Conservation (phyloP, 1,140 invertebrate genomes). For the Papilio polytes region DNA sequence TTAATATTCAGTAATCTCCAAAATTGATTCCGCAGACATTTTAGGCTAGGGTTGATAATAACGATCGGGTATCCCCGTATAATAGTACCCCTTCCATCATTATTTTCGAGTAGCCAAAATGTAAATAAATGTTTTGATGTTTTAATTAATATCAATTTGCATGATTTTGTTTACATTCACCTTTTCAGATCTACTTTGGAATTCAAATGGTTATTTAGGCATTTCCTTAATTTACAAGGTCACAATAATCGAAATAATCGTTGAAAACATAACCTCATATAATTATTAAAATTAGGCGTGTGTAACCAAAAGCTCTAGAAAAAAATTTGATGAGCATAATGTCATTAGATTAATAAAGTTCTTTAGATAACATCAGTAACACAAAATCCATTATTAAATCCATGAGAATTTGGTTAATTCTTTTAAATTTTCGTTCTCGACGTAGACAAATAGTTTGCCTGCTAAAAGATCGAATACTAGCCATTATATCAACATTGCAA, state of each 20-base stretch:
- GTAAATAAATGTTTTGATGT: neutral
- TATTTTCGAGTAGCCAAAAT: neutral
- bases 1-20: constrained; percentile 1
- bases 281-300: too few relatives aligned
- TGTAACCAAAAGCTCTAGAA: too few relatives aligned
- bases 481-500: constrained; percentile 10
- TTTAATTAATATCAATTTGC: constrained; percentile 9
- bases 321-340: too few relatives aligned
- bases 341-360: too few relatives aligned
- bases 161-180: neutral
- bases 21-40: neutral
- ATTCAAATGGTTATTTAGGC: too few relatives aligned
- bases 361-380: too few relatives aligned
- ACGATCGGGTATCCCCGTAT: too few relatives aligned
- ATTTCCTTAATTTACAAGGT: neutral
- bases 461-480: neutral
- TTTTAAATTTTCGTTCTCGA: too few relatives aligned
- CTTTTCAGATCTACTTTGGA: neutral
- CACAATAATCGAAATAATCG: neutral
- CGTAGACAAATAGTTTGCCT: neutral
- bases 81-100: neutral
- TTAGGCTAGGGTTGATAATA: constrained; percentile 2
- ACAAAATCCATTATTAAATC: too few relatives aligned
- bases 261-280: too few relatives aligned
- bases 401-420: too few relatives aligned